Conservation (phyloP, 2,113 vertebrate species). For the Psittacula cyanocephala region DNA sequence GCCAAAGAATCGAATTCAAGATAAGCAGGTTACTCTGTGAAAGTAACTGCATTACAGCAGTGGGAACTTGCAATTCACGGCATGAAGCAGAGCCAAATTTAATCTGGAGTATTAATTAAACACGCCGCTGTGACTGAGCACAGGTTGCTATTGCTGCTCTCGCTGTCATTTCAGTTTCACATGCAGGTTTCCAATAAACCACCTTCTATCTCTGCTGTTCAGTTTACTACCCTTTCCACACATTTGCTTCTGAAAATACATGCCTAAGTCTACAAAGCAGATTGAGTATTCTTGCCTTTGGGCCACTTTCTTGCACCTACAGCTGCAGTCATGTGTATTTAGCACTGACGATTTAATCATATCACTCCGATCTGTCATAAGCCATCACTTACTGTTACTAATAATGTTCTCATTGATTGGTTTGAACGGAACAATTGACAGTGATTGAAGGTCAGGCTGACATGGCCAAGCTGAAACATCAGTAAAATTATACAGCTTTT, state of each 20-base stretch:
- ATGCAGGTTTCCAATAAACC: not conserved
- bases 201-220: not conserved
- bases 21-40: not conserved
- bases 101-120: not conserved
- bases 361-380: slow-evolving; percentile 6
- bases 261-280: too few relatives aligned
- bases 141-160: not conserved
- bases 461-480: not conserved
- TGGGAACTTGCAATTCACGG: not conserved
- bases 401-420: slow-evolving; percentile 36
- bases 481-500: not conserved
- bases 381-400: slow-evolving; percentile 6
- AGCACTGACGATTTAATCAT: not conserved
- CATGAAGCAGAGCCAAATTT: not conserved
- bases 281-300: not conserved
- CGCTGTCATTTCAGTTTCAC: not conserved
- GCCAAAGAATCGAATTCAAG: not conserved
- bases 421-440: slow-evolving; percentile 9
- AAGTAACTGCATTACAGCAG: not conserved
- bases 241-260: not conserved
- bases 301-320: not conserved
- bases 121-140: not conserved
- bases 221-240: not conserved
- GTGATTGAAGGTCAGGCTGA: slow-evolving; percentile 46
- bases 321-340: not conserved